Evolutionary conservation across 92 coral and sea anemone genomes (phyloP).

Genomic region (Epizoanthus illoricatus): DNA sequence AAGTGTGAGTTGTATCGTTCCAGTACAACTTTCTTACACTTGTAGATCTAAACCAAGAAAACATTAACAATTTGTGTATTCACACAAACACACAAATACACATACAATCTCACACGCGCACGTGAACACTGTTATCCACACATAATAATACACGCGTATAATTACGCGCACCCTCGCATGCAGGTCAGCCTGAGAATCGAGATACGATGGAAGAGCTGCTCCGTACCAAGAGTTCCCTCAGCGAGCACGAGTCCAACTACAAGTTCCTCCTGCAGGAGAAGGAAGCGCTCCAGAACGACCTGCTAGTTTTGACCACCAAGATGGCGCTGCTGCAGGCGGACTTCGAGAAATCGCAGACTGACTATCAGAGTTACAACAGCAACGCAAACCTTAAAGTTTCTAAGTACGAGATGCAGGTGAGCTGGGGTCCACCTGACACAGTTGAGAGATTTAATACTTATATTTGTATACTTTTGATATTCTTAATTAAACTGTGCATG

Average conservation of each 20-base stretch:
- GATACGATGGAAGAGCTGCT: constrained; percentile 38
- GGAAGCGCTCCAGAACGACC: constrained; percentile 41
- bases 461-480: too few species aligned
- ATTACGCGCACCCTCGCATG: not conserved
- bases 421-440: too few species aligned
- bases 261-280: constrained; percentile 42
- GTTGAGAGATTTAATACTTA: too few species aligned
- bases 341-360: constrained; percentile 46
- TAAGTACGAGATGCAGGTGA: constrained; percentile 48
- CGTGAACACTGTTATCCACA: too few species aligned
- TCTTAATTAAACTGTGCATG: too few species aligned
- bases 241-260: constrained; percentile 49
- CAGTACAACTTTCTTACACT: too few species aligned
- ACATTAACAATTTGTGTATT: too few species aligned
- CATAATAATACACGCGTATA: not conserved
- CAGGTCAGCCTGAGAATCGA: constrained; percentile 6
- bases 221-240: constrained; percentile 40
- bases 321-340: constrained; percentile 45
- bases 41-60: too few species aligned
- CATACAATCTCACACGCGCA: too few species aligned
- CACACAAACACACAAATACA: too few species aligned
- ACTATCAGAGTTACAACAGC: constrained; percentile 43
- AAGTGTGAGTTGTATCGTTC: too few species aligned
- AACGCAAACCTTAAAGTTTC: constrained; percentile 34
- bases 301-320: constrained; percentile 38